phyloP scores from a whole-genome alignment of 2,113 vertebrate genomes.

The Cyanocitta stelleri region DNA sequence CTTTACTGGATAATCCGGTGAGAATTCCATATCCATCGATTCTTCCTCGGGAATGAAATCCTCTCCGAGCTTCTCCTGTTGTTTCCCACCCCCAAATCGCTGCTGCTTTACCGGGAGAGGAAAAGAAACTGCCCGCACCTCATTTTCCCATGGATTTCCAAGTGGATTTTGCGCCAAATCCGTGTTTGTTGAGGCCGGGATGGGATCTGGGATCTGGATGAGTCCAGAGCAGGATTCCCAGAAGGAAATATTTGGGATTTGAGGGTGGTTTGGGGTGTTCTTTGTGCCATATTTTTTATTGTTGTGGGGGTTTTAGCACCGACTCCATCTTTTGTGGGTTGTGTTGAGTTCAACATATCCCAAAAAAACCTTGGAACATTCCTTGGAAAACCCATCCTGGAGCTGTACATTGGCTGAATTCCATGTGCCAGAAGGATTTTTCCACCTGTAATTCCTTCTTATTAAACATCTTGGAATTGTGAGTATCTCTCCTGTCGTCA shows the following conservation, averaged over 20 bases:
- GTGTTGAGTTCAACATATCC: background rate
- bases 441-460: background rate
- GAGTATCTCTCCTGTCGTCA: background rate
- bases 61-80: background rate
- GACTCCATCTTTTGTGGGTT: background rate
- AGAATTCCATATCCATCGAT: background rate
- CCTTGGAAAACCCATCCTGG: background rate
- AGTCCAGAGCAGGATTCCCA: background rate
- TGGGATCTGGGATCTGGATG: background rate
- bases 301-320: background rate
- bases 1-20: background rate
- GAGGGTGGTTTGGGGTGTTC: background rate
- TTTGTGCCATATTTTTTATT: background rate
- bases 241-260: background rate
- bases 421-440: background rate
- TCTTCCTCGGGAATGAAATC: background rate
- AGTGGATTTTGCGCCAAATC: background rate
- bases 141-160: background rate
- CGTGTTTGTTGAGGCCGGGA: background rate
- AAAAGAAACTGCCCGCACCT: background rate
- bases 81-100: background rate
- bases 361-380: background rate
- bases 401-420: background rate
- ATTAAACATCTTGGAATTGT: slow-evolving; percentile 36
- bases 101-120: background rate